These are phyloP conservation scores for Phyllotis vaccarum DNA, from an alignment of 2,797 vertebrate species.

Conservation along the genomic window DNA sequence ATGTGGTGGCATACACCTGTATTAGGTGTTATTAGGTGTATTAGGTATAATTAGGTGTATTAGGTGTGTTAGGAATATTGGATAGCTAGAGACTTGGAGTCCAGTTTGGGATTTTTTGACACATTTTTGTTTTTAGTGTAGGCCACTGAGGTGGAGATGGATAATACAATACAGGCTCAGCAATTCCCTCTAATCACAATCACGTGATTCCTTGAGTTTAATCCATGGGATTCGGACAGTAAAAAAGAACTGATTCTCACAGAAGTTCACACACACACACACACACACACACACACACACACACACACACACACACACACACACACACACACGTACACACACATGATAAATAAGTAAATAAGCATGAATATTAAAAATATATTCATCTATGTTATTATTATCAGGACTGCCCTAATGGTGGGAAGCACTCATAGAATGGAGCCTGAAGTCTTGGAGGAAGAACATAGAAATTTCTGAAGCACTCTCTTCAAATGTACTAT, in stretches of 20 bases:
- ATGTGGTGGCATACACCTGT: neutral
- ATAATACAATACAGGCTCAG: neutral
- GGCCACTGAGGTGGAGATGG: neutral
- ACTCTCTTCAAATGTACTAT: neutral
- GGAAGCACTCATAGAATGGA: accelerated
- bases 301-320: neutral
- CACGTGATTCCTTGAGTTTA: neutral
- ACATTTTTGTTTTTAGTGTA: neutral
- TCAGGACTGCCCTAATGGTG: neutral
- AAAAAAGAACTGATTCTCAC: neutral
- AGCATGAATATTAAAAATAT: neutral
- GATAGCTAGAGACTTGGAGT: neutral
- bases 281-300: neutral
- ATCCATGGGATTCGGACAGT: neutral
- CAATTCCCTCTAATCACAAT: neutral
- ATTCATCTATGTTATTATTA: neutral
- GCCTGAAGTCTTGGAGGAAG: neutral
- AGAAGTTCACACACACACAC: neutral
- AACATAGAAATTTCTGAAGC: accelerated
- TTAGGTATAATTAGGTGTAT: no score
- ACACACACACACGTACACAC: neutral
- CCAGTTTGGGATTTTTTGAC: no score
- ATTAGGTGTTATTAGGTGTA: no score
- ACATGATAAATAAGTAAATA: neutral
- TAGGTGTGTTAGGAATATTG: no score